Percentiles rank a stretch among this genome's conserved stretches.
Evolutionary conservation across 2,888 invertebrate genomes (phyloP).

Genomic region (Ametastegia equiseti): DNA sequence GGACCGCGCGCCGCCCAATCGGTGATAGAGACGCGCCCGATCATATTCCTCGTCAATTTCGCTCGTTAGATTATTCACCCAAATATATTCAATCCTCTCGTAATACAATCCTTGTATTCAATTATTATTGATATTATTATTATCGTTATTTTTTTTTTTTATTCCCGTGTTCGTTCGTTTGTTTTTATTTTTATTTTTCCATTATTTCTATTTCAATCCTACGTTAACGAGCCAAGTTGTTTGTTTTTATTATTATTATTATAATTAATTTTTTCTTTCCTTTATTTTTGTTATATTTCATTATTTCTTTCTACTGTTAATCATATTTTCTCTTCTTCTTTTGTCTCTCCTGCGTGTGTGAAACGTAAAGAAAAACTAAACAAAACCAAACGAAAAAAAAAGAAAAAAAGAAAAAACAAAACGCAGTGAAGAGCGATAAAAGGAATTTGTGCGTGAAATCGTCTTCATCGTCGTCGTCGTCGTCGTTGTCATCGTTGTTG

Average conservation of each 20-base stretch:
- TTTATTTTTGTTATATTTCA: too few species aligned
- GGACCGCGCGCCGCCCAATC: conserved; percentile 62
- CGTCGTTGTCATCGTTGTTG: too few species aligned
- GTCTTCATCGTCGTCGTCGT: too few species aligned
- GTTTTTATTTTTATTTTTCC: too few species aligned
- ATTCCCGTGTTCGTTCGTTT: neutral
- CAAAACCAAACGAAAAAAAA: too few species aligned
- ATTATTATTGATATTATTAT: neutral
- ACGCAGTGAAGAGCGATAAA: too few species aligned
- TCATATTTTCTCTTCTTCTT: neutral
- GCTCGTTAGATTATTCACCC: conserved; percentile 9
- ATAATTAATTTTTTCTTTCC: too few species aligned
- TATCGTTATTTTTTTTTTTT: conserved; percentile 4
- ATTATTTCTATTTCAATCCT: too few species aligned
- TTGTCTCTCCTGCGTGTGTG: neutral
- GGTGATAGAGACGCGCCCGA: conserved; percentile 59
- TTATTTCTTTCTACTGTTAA: too few species aligned
- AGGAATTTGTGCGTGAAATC: too few species aligned
- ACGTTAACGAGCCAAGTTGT: neutral
- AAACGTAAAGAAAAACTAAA: neutral
- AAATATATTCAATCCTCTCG: conserved; percentile 1
- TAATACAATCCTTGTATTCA: neutral
- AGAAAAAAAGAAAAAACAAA: too few species aligned
- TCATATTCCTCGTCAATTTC: conserved; percentile 32
- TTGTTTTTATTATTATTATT: too few species aligned